Evolutionary conservation across 2,797 vertebrate genomes (phyloP).

Genomic region (Xiphophorus birchmanni): DNA sequence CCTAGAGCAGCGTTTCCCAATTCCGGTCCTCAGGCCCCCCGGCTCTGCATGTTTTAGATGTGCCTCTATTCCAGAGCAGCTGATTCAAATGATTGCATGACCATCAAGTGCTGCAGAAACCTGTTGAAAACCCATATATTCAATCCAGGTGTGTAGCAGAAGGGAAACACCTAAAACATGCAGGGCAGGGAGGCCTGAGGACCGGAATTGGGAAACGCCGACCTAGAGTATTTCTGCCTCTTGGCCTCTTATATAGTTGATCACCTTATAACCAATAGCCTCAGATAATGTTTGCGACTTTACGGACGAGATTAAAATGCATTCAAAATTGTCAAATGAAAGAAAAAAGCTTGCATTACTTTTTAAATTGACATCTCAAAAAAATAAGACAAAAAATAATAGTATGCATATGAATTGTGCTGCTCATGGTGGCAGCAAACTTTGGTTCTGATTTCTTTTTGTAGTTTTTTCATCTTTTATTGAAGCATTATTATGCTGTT

Average conservation of each 20-base stretch:
- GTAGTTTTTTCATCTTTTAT: neutral
- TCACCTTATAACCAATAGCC: neutral
- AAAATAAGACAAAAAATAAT: neutral
- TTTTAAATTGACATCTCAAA: neutral
- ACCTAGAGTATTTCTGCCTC: neutral
- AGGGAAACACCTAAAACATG: too few species aligned
- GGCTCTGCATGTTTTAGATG: too few species aligned
- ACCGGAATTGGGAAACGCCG: too few species aligned
- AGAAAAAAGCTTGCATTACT: neutral
- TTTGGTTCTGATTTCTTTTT: neutral
- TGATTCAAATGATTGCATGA: too few species aligned
- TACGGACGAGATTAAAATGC: neutral
- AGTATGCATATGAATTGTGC: neutral
- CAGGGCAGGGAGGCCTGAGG: too few species aligned
- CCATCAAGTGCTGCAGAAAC: too few species aligned
- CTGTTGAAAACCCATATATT: too few species aligned
- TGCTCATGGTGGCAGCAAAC: neutral
- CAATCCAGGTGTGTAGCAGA: too few species aligned
- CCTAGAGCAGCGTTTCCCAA: too few species aligned
- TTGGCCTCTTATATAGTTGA: neutral
- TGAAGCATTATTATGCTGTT: neutral
- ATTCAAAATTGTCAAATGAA: neutral
- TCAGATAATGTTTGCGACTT: neutral
- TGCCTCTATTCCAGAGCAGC: too few species aligned
- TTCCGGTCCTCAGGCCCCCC: too few species aligned